Evolutionary conservation across 92 coral and sea anemone genomes (phyloP).

Genomic region (Actinernus sp.): DNA sequence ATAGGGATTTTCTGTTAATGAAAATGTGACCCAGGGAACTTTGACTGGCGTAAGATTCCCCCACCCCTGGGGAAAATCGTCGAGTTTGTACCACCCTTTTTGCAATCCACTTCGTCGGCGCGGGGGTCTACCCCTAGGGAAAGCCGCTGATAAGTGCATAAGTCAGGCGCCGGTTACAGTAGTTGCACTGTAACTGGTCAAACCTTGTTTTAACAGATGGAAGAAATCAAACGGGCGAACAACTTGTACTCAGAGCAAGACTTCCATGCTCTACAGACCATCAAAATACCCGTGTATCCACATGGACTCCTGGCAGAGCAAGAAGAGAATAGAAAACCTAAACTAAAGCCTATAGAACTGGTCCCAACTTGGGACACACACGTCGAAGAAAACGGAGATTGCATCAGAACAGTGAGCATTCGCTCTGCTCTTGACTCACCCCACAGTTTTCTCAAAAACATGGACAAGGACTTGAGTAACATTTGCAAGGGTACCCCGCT

Average conservation of each 20-base stretch:
- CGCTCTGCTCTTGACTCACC: slow-evolving; percentile 89
- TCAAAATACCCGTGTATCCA: slow-evolving; percentile 93
- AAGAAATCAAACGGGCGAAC: slow-evolving; percentile 86
- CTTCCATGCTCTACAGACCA: slow-evolving; percentile 88
- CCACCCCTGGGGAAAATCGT: too few relatives aligned
- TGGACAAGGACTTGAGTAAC: slow-evolving; percentile 92
- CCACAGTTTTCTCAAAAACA: slow-evolving; percentile 85
- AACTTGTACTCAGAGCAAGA: slow-evolving; percentile 96
- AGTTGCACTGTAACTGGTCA: too few relatives aligned
- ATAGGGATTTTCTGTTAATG: too few relatives aligned
- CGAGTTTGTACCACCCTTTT: too few relatives aligned
- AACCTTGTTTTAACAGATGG: slow-evolving; percentile 87
- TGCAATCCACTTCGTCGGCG: too few relatives aligned
- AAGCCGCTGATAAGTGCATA: too few relatives aligned
- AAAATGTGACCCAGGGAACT: too few relatives aligned
- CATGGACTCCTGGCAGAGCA: slow-evolving; percentile 90
- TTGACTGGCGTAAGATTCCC: too few relatives aligned
- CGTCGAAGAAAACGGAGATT: slow-evolving; percentile 37
- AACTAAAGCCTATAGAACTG: slow-evolving; percentile 61
- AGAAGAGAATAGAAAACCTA: slow-evolving; percentile 58
- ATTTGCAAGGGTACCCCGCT: slow-evolving; percentile 88
- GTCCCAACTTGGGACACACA: slow-evolving; percentile 17
- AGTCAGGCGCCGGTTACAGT: too few relatives aligned
- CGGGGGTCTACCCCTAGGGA: too few relatives aligned
- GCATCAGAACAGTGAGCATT: slow-evolving; percentile 90